Base-by-base conservation (phyloP, 2,797 vertebrate genomes). In the Poliocrania exsul region DNA sequence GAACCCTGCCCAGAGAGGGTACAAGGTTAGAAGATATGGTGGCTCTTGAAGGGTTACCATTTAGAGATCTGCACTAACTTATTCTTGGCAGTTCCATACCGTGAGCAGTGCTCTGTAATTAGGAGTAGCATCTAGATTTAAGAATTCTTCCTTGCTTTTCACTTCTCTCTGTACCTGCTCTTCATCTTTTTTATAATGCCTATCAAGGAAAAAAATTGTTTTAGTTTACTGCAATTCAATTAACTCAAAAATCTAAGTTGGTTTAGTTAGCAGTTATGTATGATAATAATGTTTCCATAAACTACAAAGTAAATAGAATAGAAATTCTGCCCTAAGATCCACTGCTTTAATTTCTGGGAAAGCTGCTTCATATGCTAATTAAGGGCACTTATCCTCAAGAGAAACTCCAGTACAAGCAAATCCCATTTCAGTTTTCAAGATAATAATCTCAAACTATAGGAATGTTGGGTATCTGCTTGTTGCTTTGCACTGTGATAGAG, bases 41-140 rank as follows among this genome's bases (percentile, higher is more conserved):
- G 49, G 46, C 42, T 71, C 47, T 61, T 61, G 23, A 83, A 54
- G 31, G n/a, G 54, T 72, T 81, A 83, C 73, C 51, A 42, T 16
- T 66, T 67, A 87, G 31, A 88, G 33, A 57, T 69, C 57, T 85
- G 58, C 47, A 84, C 31, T 53, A 47, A 82, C 44, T 82, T 88
- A 54, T 44, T 61, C 57, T 57, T 67, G 70, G 42, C 38, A 86
- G 60, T 91, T 86, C 72, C 97, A 35, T 97, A 99, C 99, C 98
- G 90, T 98, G 25, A 99, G 96, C 49, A 99, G 96, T 13, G 97
- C 96, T 96, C 96, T 98, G 51, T 98, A 98, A 93, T 97, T 97
- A 24, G 98, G 96, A 40, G 97, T 98, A 21, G 96, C 86, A 85
- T 96, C 96, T 23, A 94, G 71, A 67, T 95, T 95, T 94, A 96